Conservation (phyloP, 2,888 invertebrate species). For the Nymphalis urticae region DNA sequence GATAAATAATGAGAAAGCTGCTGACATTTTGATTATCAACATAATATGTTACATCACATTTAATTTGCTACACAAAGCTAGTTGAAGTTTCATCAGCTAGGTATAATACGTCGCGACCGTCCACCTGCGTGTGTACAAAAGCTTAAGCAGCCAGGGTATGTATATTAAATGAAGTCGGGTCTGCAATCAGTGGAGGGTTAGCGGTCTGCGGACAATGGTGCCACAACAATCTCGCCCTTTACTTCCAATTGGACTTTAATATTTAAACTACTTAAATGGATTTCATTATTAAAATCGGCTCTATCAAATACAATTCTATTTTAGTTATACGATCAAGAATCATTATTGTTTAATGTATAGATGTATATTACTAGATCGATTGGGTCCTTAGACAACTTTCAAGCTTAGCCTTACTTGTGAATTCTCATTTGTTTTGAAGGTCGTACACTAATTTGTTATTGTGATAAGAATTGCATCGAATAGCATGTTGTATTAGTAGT, state of each 20-base stretch:
- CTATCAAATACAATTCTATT: slow-evolving; percentile 36
- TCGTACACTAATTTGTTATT: slow-evolving; percentile 33
- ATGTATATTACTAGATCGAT: slow-evolving; percentile 37
- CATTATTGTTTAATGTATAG: slow-evolving; percentile 36
- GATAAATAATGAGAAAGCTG: background rate
- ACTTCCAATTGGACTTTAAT: slow-evolving; percentile 78
- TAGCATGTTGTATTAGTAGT: background rate
- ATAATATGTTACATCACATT: slow-evolving; percentile 5
- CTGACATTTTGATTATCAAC: background rate
- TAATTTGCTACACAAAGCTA: slow-evolving; percentile 17
- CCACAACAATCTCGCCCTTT: slow-evolving; percentile 80
- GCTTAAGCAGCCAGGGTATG: slow-evolving; percentile 60
- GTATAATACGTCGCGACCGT: slow-evolving; percentile 23
- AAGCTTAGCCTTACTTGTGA: slow-evolving; percentile 44
- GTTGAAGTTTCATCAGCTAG: slow-evolving; percentile 25
- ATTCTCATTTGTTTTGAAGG: slow-evolving; percentile 41
- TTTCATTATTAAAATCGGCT: slow-evolving; percentile 69
- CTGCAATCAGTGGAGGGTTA: slow-evolving; percentile 75
- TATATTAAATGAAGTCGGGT: slow-evolving; percentile 77
- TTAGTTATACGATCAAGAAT: slow-evolving; percentile 38
- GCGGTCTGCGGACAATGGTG: slow-evolving; percentile 68
- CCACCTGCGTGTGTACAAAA: slow-evolving; percentile 48
- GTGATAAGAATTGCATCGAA: slow-evolving; percentile 10
- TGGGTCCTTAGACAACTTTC: slow-evolving; percentile 49
- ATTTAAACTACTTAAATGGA: slow-evolving; percentile 79